A percentile compares a stretch with the other conserved stretches of the same genome.
Evolutionary conservation across 2,888 invertebrate genomes (phyloP).

Genomic region (Lithophane socia): DNA sequence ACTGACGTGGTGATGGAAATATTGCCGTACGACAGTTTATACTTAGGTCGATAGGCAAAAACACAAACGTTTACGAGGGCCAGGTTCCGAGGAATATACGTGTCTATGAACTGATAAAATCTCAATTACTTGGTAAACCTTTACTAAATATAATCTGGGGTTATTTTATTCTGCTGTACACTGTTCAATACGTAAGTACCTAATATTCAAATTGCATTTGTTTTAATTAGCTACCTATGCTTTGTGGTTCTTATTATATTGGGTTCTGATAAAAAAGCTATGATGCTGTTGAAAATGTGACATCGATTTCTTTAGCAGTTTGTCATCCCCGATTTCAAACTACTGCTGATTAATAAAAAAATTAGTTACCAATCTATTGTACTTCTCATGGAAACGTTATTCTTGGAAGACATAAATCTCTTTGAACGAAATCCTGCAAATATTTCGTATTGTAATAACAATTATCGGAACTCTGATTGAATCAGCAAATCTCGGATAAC

Average conservation of each 20-base stretch:
- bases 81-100: not conserved
- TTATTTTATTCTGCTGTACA: not conserved
- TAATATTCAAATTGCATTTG: not conserved
- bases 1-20: not conserved
- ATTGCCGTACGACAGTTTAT: not conserved
- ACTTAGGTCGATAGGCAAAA: not conserved
- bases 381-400: not conserved
- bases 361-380: not conserved
- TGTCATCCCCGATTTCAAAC: not conserved
- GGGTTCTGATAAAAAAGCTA: not conserved
- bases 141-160: not conserved
- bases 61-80: not conserved
- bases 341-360: not conserved
- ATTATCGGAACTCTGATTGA: conserved; percentile 20
- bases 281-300: not conserved
- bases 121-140: not conserved
- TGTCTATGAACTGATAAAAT: not conserved
- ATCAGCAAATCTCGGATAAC: conserved; percentile 21
- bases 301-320: not conserved
- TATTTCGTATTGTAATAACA: conserved; percentile 18
- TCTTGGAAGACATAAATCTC: not conserved
- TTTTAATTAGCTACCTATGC: not conserved
- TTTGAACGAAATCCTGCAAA: not conserved
- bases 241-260: not conserved
- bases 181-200: not conserved